These are phyloP conservation scores for Aspidapion aeneum DNA, from an alignment of 2,888 invertebrate genomes.

Conservation along the genomic window DNA sequence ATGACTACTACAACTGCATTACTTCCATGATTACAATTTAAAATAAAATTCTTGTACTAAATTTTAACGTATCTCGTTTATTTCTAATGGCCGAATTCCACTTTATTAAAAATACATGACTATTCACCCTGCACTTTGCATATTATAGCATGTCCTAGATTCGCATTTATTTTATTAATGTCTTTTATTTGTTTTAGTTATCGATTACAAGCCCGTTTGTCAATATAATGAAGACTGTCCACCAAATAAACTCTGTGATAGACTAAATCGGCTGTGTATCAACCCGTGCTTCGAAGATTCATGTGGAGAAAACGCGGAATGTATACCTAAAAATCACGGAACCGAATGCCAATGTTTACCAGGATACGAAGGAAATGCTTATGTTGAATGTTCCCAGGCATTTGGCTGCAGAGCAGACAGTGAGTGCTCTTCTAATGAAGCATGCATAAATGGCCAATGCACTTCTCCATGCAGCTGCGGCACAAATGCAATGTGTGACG, in stretches of 20 bases:
- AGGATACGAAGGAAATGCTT: slow-evolving; percentile 75
- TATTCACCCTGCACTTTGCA: too few species aligned
- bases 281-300: slow-evolving; percentile 77
- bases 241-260: slow-evolving; percentile 79
- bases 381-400: slow-evolving; percentile 65
- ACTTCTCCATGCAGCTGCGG: slow-evolving; percentile 77
- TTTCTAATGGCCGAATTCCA: too few species aligned
- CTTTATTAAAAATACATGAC: too few species aligned
- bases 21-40: too few species aligned
- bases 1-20: too few species aligned
- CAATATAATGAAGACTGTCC: slow-evolving; percentile 91
- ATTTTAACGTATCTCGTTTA: too few species aligned
- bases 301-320: slow-evolving; percentile 80
- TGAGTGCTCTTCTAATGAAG: slow-evolving; percentile 71
- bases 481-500: slow-evolving; percentile 76
- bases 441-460: slow-evolving; percentile 75
- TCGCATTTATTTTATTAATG: too few species aligned
- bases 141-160: too few species aligned
- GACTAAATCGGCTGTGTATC: slow-evolving; percentile 78
- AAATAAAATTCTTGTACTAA: too few species aligned
- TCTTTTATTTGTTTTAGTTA: slow-evolving; percentile 35
- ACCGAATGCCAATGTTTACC: slow-evolving; percentile 71
- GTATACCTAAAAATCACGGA: slow-evolving; percentile 70
- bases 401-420: slow-evolving; percentile 68
- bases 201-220: slow-evolving; percentile 59